These are phyloP conservation scores for Xanthia icteritia DNA, from an alignment of 2,888 invertebrate genomes.

Conservation along the genomic window DNA sequence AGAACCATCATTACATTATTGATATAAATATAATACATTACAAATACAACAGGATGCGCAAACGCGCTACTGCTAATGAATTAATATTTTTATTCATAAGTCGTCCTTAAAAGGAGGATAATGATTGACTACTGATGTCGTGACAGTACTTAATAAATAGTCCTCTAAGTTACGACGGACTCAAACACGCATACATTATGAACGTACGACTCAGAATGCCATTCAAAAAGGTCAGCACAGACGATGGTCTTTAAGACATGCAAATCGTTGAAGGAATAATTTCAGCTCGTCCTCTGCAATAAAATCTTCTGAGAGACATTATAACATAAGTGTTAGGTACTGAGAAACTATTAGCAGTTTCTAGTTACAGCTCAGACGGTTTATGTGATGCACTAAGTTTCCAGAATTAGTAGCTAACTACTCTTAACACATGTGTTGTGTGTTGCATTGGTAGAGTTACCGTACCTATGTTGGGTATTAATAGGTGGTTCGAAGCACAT, in stretches of 20 bases:
- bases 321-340: not conserved
- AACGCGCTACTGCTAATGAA: not conserved
- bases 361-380: not conserved
- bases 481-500: not conserved
- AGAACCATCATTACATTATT: not conserved
- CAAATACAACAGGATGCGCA: slow-evolving; percentile 2
- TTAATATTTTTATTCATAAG: slow-evolving; percentile 43
- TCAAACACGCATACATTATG: slow-evolving; percentile 2
- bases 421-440: not conserved
- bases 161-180: slow-evolving; percentile 11
- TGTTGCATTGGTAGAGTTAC: too few relatives aligned
- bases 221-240: slow-evolving; percentile 31
- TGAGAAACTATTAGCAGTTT: slow-evolving; percentile 12
- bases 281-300: not conserved
- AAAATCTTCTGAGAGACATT: not conserved
- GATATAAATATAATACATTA: not conserved
- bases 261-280: slow-evolving; percentile 11
- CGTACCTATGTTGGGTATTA: not conserved
- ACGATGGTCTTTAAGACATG: slow-evolving; percentile 20
- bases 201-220: slow-evolving; percentile 17
- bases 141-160: slow-evolving; percentile 16
- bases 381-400: slow-evolving; percentile 6
- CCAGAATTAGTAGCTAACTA: not conserved
- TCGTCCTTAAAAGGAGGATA: slow-evolving; percentile 36
- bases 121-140: slow-evolving; percentile 31